A percentile compares a stretch with the other conserved stretches of the same genome.
Conservation (phyloP, 2,888 invertebrate species). For the Embidobia sp. region DNA sequence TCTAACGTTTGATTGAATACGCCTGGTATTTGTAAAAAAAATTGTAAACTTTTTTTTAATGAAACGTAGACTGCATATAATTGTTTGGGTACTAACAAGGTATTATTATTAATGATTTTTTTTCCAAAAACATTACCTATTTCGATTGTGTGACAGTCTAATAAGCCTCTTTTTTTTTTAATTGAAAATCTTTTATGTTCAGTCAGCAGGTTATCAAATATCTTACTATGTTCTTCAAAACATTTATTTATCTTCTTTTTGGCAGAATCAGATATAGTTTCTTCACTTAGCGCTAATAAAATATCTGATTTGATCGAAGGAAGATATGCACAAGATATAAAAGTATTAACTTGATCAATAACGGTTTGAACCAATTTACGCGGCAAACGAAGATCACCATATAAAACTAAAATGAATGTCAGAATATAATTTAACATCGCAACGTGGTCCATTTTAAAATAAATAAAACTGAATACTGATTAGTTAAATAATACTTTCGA, state of each 20-base stretch:
- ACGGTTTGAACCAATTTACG: constrained; percentile 22
- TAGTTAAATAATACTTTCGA: too few species aligned
- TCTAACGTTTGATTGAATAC: neutral
- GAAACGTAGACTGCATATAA: neutral
- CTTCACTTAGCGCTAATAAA: neutral
- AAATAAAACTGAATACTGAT: too few species aligned
- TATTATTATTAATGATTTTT: neutral
- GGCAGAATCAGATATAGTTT: neutral
- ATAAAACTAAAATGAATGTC: constrained; percentile 16
- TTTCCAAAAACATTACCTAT: neutral
- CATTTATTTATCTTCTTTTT: neutral
- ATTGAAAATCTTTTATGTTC: constrained; percentile 6
- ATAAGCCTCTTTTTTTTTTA: constrained; percentile 2
- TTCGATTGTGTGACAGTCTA: constrained; percentile 9
- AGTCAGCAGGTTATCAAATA: constrained; percentile 13
- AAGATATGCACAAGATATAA: constrained; percentile 4
- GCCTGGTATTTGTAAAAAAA: constrained; percentile 3
- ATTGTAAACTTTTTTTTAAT: neutral
- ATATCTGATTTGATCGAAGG: constrained; percentile 13
- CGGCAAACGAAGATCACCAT: constrained; percentile 2
- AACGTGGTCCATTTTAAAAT: neutral
- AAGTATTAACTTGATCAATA: constrained; percentile 5
- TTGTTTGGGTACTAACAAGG: neutral
- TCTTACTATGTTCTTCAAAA: constrained; percentile 7
- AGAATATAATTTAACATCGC: neutral